A percentile compares a stretch with the other conserved stretches of the same genome.
phyloP scores from a whole-genome alignment of 2,797 vertebrate genomes.

The Cynodonichthys magdalenae region DNA sequence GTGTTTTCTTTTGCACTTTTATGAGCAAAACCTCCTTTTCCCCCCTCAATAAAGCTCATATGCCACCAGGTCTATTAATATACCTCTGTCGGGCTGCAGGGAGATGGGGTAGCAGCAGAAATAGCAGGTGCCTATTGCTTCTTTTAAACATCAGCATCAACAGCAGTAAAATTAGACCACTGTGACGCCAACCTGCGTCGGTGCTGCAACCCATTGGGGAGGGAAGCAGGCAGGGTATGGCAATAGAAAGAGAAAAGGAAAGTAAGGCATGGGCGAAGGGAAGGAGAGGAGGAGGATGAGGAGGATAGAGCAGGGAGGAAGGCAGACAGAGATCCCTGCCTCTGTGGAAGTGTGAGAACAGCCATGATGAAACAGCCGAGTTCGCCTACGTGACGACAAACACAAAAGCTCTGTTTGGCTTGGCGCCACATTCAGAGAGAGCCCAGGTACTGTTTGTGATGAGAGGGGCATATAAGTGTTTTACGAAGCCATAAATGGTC shows the following conservation, averaged over 20 bases:
- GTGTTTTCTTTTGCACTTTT: constrained; percentile 46
- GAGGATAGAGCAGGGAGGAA: constrained; percentile 41
- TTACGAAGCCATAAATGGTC: no score
- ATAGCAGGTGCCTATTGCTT: constrained; percentile 94
- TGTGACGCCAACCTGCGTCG: constrained; percentile 94
- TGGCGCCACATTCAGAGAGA: constrained; percentile 26
- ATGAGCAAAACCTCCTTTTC: constrained; percentile 16
- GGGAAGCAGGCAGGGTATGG: constrained; percentile 72
- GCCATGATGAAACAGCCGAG: constrained; percentile 58
- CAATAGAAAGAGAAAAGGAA: constrained; percentile 46
- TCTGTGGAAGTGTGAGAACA: constrained; percentile 57
- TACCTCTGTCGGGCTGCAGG: constrained; percentile 49
- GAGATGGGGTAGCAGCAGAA: constrained; percentile 84
- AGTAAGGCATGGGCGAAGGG: constrained; percentile 31
- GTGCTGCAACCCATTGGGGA: constrained; percentile 87
- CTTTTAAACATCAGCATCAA: constrained; percentile 93
- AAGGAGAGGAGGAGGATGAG: constrained; percentile 41
- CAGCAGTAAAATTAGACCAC: constrained; percentile 94
- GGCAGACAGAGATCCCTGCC: constrained; percentile 57
- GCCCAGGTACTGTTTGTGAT: constrained; percentile 25
- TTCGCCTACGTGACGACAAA: constrained; percentile 35
- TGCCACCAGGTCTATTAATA: constrained; percentile 86
- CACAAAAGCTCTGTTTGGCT: constrained; percentile 38
- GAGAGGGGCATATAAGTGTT: not conserved
- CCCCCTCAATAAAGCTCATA: constrained; percentile 42